A percentile compares a stretch with the other conserved stretches of the same genome.
Conservation (phyloP, 2,888 invertebrate species). For the Hypselothyrea guttata region DNA sequence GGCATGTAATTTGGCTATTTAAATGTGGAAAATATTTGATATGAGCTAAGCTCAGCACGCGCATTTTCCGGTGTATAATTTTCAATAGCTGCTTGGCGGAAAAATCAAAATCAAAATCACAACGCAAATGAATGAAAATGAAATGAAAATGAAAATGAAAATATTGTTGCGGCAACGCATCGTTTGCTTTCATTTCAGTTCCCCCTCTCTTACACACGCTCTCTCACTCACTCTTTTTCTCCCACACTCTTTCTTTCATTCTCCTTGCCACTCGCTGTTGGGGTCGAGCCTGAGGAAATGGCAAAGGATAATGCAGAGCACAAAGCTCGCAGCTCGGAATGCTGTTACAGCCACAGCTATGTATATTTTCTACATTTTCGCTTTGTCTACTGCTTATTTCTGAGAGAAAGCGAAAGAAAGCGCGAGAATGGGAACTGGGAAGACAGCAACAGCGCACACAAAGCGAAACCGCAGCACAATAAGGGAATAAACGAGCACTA, state of each 20-base stretch:
- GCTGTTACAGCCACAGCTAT: too few relatives aligned
- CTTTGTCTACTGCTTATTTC: slow-evolving; percentile 4
- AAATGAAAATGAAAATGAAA: slow-evolving; percentile 4
- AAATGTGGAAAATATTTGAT: background rate
- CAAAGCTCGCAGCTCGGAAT: slow-evolving; percentile 51
- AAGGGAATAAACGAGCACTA: slow-evolving; percentile 21
- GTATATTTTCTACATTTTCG: background rate
- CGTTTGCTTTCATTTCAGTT: too few relatives aligned
- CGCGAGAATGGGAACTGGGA: too few relatives aligned
- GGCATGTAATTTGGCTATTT: too few relatives aligned
- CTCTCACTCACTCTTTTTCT: too few relatives aligned
- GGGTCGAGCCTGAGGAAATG: slow-evolving; percentile 27
- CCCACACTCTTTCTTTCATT: background rate
- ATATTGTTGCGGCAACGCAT: background rate
- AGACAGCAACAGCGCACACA: slow-evolving; percentile 30
- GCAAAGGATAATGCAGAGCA: slow-evolving; percentile 56
- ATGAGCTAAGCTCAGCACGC: too few relatives aligned
- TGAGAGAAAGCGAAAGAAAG: slow-evolving; percentile 19
- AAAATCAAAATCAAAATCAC: slow-evolving; percentile 1
- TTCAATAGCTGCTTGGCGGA: too few relatives aligned
- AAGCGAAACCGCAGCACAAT: slow-evolving; percentile 23
- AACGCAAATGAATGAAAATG: slow-evolving; percentile 4
- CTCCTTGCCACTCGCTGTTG: slow-evolving; percentile 12
- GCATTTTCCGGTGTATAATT: background rate
- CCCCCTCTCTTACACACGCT: too few relatives aligned